Base-by-base conservation (phyloP, 2,888 invertebrate genomes). In the Tiliacea aurago region DNA sequence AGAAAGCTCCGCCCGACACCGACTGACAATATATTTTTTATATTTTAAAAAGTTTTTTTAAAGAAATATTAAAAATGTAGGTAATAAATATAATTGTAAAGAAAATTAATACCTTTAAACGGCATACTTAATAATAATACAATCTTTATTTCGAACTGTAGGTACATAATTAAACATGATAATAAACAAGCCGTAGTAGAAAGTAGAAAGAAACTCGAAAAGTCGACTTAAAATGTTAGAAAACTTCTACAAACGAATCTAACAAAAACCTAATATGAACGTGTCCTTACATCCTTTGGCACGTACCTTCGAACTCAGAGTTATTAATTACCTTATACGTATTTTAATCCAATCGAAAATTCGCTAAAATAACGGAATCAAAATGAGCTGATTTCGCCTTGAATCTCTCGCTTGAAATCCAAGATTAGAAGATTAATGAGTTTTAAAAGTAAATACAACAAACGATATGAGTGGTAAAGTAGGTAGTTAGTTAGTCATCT, bases 381-480 rank as follows among this genome's bases (percentile, higher is more conserved):
- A 64, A 33, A 37, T 33, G 13, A 20, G 43, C 33, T 13, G 13
- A 33, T 68, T 59, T 15, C 2, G 33, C 18, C 67, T 67, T 66
- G 37, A 37, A 37, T 18, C 67, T 45, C 10, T 28, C 13, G 13
- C 3, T 5, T 20, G 45, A 18, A 37, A 47, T 47, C 33, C 3
- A 67, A 67, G 33, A 37, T 68, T 67, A 37, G 68, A 37, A 68
- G 4, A 67, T 11, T 18, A 33, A 43, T 66, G 37, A 41, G 37
- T 15, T 64, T 63, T 23, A 13, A 65, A 56, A 41, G 41, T 61
- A 28, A 43, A 28, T 66, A 28, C 28, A 66, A 43, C 15, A 28
- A 43, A 28, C 23, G 15, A 9, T 41, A 13, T 13, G 5, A 28
- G 9, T 63, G 28, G 13, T 62, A 9, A 9, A 20, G 13, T 20